These are phyloP conservation scores for Notolepis coatsorum DNA, from an alignment of 2,797 vertebrate species.

Conservation along the genomic window DNA sequence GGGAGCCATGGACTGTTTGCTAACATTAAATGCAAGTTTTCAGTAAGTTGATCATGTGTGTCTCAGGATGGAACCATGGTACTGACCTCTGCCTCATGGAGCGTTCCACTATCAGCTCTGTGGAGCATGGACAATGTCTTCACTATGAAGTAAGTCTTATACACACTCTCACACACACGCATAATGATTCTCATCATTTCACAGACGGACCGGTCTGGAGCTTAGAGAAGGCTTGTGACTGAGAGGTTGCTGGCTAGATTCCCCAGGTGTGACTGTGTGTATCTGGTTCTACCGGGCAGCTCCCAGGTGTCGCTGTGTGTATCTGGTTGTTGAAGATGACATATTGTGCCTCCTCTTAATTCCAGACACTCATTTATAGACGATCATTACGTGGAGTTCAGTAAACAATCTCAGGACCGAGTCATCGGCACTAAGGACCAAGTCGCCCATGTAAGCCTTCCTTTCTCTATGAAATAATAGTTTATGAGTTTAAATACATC, in stretches of 20 bases:
- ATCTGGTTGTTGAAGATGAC: background rate
- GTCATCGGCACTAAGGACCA: slow-evolving; percentile 97
- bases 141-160: slow-evolving; percentile 88
- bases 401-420: slow-evolving; percentile 95
- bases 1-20: no score
- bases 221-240: no score
- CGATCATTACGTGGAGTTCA: slow-evolving; percentile 97
- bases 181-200: no score
- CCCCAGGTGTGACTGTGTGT: background rate
- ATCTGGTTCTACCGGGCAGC: no score
- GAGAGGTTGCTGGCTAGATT: background rate
- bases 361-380: slow-evolving; percentile 92
- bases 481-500: no score
- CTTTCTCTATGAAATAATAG: no score
- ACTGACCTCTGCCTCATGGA: slow-evolving; percentile 94
- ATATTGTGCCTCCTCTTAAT: background rate
- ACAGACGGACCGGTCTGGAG: no score
- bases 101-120: slow-evolving; percentile 91
- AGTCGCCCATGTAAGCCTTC: slow-evolving; percentile 90
- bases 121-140: slow-evolving; percentile 96
- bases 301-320: background rate
- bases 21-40: no score
- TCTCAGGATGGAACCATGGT: slow-evolving; percentile 91
- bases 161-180: background rate
- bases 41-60: slow-evolving; percentile 19